phyloP scores from a whole-genome alignment of 2,888 invertebrate species.

The Parascotia fuliginaria region DNA sequence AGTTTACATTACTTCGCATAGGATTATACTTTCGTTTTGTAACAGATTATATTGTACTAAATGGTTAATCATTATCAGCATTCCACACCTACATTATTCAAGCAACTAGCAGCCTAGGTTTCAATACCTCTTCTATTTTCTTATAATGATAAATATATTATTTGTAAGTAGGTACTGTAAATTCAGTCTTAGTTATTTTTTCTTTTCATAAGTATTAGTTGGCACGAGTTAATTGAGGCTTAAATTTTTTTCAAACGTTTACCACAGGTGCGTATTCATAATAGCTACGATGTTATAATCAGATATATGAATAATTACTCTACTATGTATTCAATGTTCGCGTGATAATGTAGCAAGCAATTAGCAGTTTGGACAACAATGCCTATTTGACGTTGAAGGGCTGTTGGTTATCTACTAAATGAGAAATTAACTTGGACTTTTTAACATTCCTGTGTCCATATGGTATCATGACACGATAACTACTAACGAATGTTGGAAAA shows the following conservation, averaged over 20 bases:
- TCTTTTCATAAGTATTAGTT: no score
- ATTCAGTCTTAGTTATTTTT: no score
- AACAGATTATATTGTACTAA: no score
- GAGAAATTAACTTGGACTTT: slow-evolving; percentile 3
- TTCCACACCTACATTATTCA: no score
- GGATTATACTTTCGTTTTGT: no score
- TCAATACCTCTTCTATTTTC: no score
- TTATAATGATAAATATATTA: no score
- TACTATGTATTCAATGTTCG: background rate
- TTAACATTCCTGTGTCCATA: slow-evolving; percentile 6
- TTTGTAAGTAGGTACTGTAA: no score
- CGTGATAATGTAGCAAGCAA: background rate
- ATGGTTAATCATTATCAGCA: no score
- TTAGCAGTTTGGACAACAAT: background rate
- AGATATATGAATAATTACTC: background rate
- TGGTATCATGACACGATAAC: slow-evolving; percentile 2
- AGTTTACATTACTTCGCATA: no score
- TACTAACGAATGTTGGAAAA: background rate
- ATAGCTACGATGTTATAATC: background rate
- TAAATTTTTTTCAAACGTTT: background rate
- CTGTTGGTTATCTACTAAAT: slow-evolving; percentile 9
- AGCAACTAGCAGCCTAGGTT: no score
- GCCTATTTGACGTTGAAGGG: background rate
- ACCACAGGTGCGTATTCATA: background rate
- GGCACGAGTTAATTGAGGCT: no score